A percentile compares a stretch with the other conserved stretches of the same genome.
These are phyloP conservation scores for Cartodere bifasciata DNA, from an alignment of 2,888 invertebrate genomes.

Conservation along the genomic window DNA sequence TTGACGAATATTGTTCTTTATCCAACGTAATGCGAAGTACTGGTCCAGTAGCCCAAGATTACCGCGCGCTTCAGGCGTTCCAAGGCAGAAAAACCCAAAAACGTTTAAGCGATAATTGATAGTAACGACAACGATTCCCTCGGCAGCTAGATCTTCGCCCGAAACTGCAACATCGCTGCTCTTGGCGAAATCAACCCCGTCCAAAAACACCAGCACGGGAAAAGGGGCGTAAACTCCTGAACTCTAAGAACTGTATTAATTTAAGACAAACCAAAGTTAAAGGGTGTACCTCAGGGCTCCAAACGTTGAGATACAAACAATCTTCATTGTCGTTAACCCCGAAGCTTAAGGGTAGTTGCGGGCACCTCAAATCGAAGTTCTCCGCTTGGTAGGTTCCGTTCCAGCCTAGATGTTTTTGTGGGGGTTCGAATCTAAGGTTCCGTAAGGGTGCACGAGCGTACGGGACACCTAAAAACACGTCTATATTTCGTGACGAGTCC, in stretches of 20 bases:
- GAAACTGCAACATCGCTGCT: conserved; percentile 39
- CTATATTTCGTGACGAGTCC: conserved; percentile 48
- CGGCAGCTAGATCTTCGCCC: conserved; percentile 61
- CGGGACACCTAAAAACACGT: conserved; percentile 65
- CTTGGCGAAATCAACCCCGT: conserved; percentile 46
- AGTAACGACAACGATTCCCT: conserved; percentile 56
- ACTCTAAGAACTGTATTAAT: conserved; percentile 3
- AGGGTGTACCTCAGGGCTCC: conserved; percentile 62
- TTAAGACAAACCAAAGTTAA: conserved; percentile 2
- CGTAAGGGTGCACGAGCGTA: conserved; percentile 68
- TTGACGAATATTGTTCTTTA: conserved; percentile 58
- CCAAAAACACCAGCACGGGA: conserved; percentile 59
- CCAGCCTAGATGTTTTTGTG: conserved; percentile 58
- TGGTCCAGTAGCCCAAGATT: conserved; percentile 83
- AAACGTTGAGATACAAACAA: conserved; percentile 82
- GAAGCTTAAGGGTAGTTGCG: conserved; percentile 39
- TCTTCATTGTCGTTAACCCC: conserved; percentile 49
- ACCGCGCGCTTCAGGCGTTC: conserved; percentile 49
- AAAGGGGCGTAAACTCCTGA: conserved; percentile 25
- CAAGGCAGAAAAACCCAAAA: conserved; percentile 53
- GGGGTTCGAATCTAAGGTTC: conserved; percentile 60
- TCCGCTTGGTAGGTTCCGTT: conserved; percentile 56
- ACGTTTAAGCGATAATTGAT: conserved; percentile 58
- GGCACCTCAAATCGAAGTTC: conserved; percentile 57
- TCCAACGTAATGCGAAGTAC: conserved; percentile 65